Base-by-base conservation (phyloP, 2,113 vertebrate species). In the Nestor notabilis region DNA sequence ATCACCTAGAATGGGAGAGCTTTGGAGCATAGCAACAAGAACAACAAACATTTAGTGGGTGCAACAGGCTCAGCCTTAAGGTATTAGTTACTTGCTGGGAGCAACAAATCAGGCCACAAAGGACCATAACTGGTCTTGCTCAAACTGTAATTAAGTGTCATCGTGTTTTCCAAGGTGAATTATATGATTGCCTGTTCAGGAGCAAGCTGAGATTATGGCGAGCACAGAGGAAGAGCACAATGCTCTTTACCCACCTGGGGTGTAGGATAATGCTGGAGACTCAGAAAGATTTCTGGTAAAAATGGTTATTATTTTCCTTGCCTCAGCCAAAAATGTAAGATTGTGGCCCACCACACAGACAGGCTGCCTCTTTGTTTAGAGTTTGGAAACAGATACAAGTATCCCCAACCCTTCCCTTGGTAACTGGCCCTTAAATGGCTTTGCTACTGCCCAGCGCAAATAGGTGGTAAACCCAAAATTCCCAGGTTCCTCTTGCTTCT, bases 111-210 rank as follows among this genome's bases (percentile, higher is more conserved):
- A 93, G 84, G 74, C 66, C 93, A 91, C 84, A 90, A 72, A 91
- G 63, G n/a, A 65, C 58, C 31, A 35, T 85, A 85, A 87, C 63
- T 89, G 47, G 53, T 94, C 87, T 95, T 87, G 43, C 52, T 93
- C 81, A 94, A 95, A 79, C 83, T 79, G 35, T 77, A 96, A 84
- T 94, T 95, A 97, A 93, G 61, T 28, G 44, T 85, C 87, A 95
- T 87, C 1, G 2, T 47, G 69, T 60, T 95, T 92, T 91, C 72
- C 69, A 78, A 39, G 28, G 52, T 75, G 69, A 96, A 87, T 82
- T 71, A 60, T 49, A 88, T 89, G 47, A 77, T 19, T 69, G 60
- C 31, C 46, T 92, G 46, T 90, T 83, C 31, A 75, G 74, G 35
- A 92, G 80, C 64, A 53, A 81, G 1, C 80, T 68, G 55, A 27